Conservation (phyloP, 2,888 invertebrate species). For the Hirtodrosophila alboralis region DNA sequence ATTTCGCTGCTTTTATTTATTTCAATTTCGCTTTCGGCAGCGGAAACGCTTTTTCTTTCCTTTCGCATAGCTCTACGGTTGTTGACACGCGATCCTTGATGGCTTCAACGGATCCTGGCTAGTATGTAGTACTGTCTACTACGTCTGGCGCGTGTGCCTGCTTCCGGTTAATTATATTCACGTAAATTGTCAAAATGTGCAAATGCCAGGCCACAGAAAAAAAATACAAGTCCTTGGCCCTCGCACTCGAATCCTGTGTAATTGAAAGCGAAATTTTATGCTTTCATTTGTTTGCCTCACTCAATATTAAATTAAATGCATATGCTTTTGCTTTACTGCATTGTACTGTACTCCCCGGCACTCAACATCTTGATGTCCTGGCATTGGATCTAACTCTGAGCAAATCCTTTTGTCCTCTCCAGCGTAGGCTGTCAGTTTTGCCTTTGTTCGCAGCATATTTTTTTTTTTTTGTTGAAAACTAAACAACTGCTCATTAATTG, state of each 20-base stretch:
- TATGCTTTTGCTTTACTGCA: conserved; percentile 58
- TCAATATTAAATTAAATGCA: conserved; percentile 68
- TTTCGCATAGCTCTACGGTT: conserved; percentile 61
- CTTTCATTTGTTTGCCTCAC: conserved; percentile 52
- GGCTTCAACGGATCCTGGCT: conserved; percentile 41
- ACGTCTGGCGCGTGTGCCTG: conserved; percentile 83
- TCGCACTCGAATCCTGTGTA: conserved; percentile 32
- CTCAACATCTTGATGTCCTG: too few relatives aligned
- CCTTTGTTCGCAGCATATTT: conserved; percentile 44
- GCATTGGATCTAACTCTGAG: conserved; percentile 7
- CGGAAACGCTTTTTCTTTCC: conserved; percentile 80
- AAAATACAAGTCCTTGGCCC: conserved; percentile 9
- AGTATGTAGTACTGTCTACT: conserved; percentile 1
- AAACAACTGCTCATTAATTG: conserved; percentile 79
- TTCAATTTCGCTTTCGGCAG: conserved; percentile 79
- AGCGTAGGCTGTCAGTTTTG: conserved; percentile 62
- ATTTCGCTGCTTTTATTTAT: conserved; percentile 49
- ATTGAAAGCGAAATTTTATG: conserved; percentile 80
- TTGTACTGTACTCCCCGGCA: too few relatives aligned
- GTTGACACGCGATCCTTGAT: conserved; percentile 75
- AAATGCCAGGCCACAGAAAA: conserved; percentile 42
- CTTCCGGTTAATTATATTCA: conserved; percentile 84
- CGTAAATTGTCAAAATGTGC: conserved; percentile 63
- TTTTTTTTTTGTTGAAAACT: conserved; percentile 20
- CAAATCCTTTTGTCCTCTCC: conserved; percentile 39